A percentile compares a stretch with the other conserved stretches of the same genome.
Conservation (phyloP, 2,888 invertebrate genomes). For the Cephus pygmeus region DNA sequence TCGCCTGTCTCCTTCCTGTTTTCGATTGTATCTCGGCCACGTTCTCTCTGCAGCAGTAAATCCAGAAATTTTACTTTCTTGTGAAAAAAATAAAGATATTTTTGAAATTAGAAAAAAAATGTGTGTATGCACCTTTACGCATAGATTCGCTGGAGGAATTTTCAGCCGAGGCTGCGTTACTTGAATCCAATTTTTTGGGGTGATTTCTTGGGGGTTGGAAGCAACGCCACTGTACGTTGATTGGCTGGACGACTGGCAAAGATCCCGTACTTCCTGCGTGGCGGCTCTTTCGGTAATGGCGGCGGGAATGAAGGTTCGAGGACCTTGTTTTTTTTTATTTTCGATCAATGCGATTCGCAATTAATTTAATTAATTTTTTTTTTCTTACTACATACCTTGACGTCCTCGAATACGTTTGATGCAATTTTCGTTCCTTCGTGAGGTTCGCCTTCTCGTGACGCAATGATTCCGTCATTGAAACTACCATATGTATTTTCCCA, state of each 20-base stretch:
- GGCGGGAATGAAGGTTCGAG: conserved; percentile 60
- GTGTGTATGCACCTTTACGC: neutral
- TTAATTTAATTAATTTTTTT: neutral
- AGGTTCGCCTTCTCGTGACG: conserved; percentile 28
- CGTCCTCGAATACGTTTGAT: conserved; percentile 34
- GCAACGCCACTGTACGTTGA: conserved; percentile 31
- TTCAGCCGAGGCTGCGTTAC: conserved; percentile 46
- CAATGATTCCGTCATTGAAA: conserved; percentile 14
- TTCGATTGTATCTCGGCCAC: conserved; percentile 9
- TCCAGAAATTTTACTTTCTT: neutral
- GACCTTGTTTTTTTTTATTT: conserved; percentile 36
- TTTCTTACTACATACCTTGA: conserved; percentile 36
- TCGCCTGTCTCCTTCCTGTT: conserved; percentile 12
- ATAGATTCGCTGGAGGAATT: conserved; percentile 43
- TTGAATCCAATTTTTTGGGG: conserved; percentile 53
- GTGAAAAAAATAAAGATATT: neutral
- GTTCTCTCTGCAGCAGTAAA: neutral
- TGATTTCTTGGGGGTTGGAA: conserved; percentile 27
- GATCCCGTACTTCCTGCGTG: conserved; percentile 59
- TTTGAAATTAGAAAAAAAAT: neutral
- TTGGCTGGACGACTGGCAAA: conserved; percentile 55
- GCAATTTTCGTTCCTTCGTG: conserved; percentile 19
- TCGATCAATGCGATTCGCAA: neutral
- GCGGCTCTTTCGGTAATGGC: conserved; percentile 48
- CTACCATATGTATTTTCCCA: conserved; percentile 27